Evolutionary conservation across 2,797 vertebrate species (phyloP), one percentile per base, ranked within the genome.

Genomic region (Fringilla coelebs): DNA sequence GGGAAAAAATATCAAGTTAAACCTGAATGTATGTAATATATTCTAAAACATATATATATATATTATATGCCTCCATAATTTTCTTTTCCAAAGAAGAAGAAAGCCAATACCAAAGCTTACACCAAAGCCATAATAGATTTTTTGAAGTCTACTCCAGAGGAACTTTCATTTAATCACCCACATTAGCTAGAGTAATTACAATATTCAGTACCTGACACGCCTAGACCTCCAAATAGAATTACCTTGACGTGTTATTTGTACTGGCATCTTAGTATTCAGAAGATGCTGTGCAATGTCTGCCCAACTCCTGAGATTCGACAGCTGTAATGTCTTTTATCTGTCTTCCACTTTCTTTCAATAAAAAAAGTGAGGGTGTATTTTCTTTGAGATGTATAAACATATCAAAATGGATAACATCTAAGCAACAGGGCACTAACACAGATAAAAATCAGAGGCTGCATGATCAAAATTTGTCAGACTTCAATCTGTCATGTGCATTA

Each of bases 141-240:
- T 92, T 95, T 51, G 7, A 63, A 89, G 68, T 60, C 79, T 52
- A 34, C 60, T 96, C 65, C 49, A n/a, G 70, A 96, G 84, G 88
- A 95, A 67, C 24, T 32, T 92, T 90, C 63, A 91, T 89, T 96
- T 94, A 95, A 94, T 96, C 89, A 81, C 80, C 28, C 48, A 60
- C 55, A 78, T 98, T 97, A 98, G 86, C 52, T 58, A 48, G 48
- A 91, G 71, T 98, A 98, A 98, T 98, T 97, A 97, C 94, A 96
- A 82, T 95, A 96, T 97, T 90, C 79, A 43, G 54, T 93, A 76
- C 58, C 49, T 75, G 88, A 94, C 40, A 81, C 85, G 94, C 46
- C 31, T 66, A 88, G 76, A 81, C 55, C 93, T 88, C 96, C 88
- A 94, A 95, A 94, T 4, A 93, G 85, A 94, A 95, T 94, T 96